Conservation (phyloP, 2,797 vertebrate genomes). For the Hyperoplus lanceolatus region DNA sequence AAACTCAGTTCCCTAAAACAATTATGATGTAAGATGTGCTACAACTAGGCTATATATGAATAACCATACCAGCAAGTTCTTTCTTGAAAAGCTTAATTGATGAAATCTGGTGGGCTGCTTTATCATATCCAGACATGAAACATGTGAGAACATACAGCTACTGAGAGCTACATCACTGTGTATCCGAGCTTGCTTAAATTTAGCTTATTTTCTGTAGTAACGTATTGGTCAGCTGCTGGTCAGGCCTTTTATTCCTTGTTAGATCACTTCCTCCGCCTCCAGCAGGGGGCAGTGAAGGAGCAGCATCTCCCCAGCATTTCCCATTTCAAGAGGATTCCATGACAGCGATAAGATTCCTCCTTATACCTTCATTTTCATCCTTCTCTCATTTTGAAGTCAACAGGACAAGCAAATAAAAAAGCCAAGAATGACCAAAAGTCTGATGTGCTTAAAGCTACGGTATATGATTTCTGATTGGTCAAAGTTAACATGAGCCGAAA, state of each 20-base stretch:
- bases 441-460: no score
- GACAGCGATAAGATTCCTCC: no score
- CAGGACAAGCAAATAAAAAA: no score
- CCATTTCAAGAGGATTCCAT: no score
- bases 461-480: no score
- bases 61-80: background rate
- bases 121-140: background rate
- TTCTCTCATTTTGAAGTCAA: no score
- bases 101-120: background rate
- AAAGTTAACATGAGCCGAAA: no score
- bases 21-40: background rate
- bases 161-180: no score
- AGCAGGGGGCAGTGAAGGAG: conserved; percentile 20
- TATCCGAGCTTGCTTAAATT: no score
- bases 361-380: no score
- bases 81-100: background rate
- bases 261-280: background rate
- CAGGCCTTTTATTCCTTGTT: background rate
- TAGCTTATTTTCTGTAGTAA: no score
- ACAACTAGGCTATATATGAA: conserved; percentile 5
- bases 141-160: background rate
- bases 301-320: background rate
- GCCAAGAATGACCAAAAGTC: no score
- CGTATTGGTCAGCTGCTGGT: background rate
- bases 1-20: conserved; percentile 13